Evolutionary conservation across 2,113 vertebrate species (phyloP).

Genomic region (Chelonoidis abingdonii): DNA sequence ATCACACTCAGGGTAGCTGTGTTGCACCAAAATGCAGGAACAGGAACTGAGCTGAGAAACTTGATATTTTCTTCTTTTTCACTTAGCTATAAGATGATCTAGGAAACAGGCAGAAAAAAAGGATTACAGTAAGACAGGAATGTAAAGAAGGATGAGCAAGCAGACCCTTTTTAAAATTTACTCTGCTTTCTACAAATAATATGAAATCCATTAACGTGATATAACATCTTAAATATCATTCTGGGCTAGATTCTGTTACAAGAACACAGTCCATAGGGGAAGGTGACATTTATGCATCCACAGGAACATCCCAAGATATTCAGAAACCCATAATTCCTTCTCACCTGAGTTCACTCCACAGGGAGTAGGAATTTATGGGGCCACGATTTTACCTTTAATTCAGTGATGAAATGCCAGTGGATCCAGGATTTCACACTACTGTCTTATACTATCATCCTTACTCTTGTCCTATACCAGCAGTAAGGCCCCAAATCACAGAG

Average conservation of each 20-base stretch:
- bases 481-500: too few relatives aligned
- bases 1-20: background rate
- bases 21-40: constrained; percentile 7
- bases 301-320: background rate
- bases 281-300: too few relatives aligned
- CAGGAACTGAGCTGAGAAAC: constrained; percentile 29
- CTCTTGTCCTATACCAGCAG: too few relatives aligned
- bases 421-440: rapidly evolving
- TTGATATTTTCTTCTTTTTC: background rate
- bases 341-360: background rate
- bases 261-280: too few relatives aligned
- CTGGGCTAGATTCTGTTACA: too few relatives aligned
- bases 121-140: background rate
- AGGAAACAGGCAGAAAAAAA: background rate
- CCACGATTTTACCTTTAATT: too few relatives aligned
- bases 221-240: too few relatives aligned
- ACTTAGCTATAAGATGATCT: background rate
- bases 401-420: too few relatives aligned
- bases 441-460: too few relatives aligned
- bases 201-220: background rate
- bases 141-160: background rate
- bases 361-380: too few relatives aligned
- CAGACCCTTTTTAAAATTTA: background rate
- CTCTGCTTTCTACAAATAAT: background rate
- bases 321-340: background rate